Conservation (phyloP, 2,113 vertebrate species). For the Myxocyprinus asiaticus region DNA sequence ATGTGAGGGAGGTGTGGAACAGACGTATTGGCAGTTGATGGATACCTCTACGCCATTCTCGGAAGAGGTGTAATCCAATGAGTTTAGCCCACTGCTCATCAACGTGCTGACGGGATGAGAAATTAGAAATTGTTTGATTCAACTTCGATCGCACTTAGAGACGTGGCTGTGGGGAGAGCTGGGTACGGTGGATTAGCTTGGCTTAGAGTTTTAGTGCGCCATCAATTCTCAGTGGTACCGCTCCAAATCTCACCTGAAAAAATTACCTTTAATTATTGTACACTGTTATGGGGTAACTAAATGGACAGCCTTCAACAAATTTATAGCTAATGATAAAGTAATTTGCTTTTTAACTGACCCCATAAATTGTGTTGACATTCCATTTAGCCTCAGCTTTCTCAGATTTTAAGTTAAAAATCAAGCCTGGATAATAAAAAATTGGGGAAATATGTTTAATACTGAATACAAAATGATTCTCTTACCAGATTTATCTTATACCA, state of each 20-base stretch:
- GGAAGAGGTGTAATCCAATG: constrained; percentile 32
- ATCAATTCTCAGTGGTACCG: constrained; percentile 26
- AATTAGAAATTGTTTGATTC: constrained; percentile 26
- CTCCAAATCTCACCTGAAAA: constrained; percentile 2
- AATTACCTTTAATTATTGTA: constrained; percentile 27
- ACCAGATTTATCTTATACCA: too few relatives aligned
- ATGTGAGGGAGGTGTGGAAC: background rate
- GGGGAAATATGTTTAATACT: too few relatives aligned
- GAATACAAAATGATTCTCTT: too few relatives aligned
- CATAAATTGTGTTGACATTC: constrained; percentile 37
- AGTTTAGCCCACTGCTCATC: constrained; percentile 19
- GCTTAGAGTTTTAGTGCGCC: constrained; percentile 28
- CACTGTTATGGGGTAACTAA: background rate
- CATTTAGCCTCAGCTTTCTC: constrained; percentile 24
- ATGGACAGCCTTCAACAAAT: constrained; percentile 14
- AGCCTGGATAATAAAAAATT: too few relatives aligned
- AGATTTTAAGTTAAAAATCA: background rate
- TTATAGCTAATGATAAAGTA: constrained; percentile 25
- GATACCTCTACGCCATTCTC: background rate
- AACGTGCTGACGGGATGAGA: background rate
- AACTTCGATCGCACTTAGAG: constrained; percentile 28
- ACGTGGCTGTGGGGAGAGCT: constrained; percentile 6
- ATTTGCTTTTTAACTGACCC: constrained; percentile 31
- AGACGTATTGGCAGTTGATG: constrained; percentile 25
- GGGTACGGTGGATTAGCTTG: background rate